Evolutionary conservation across 2,888 invertebrate genomes (phyloP).

Genomic region (Pemphredon lugubris): DNA sequence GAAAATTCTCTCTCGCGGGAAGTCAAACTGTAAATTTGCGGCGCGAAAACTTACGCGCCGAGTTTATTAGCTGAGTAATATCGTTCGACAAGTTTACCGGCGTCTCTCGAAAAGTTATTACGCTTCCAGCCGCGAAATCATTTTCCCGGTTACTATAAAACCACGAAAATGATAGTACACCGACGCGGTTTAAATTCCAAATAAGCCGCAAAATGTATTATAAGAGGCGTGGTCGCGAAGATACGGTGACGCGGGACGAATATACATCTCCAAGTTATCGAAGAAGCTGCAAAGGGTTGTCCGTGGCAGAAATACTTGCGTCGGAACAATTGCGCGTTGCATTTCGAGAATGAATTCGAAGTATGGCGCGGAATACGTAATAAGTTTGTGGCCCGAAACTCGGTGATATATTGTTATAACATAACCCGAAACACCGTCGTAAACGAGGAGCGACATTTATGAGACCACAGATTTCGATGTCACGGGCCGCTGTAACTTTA

Average conservation of each 20-base stretch:
- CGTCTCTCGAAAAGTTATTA: neutral
- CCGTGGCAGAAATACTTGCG: too few species aligned
- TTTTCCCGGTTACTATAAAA: neutral
- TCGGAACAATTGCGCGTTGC: neutral
- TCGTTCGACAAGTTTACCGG: neutral
- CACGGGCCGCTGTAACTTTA: slow-evolving; percentile 17
- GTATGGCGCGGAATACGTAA: slow-evolving; percentile 4
- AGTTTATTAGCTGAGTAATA: slow-evolving; percentile 17
- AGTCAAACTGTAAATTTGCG: too few species aligned
- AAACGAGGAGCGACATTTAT: slow-evolving; percentile 63
- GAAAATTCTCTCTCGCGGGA: too few species aligned
- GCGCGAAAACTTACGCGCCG: neutral
- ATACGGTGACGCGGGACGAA: too few species aligned
- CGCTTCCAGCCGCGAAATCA: neutral
- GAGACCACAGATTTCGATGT: slow-evolving; percentile 45
- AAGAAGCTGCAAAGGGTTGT: neutral
- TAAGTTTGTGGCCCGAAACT: slow-evolving; percentile 39
- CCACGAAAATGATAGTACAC: neutral
- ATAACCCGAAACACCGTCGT: slow-evolving; percentile 46
- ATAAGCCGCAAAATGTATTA: too few species aligned
- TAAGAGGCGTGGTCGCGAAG: too few species aligned
- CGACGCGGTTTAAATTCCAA: neutral
- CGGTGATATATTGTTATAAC: slow-evolving; percentile 29
- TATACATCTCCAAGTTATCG: too few species aligned
- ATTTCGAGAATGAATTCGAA: slow-evolving; percentile 1